Conservation (phyloP, 2,888 invertebrate species). For the Abrostola triplasia region DNA sequence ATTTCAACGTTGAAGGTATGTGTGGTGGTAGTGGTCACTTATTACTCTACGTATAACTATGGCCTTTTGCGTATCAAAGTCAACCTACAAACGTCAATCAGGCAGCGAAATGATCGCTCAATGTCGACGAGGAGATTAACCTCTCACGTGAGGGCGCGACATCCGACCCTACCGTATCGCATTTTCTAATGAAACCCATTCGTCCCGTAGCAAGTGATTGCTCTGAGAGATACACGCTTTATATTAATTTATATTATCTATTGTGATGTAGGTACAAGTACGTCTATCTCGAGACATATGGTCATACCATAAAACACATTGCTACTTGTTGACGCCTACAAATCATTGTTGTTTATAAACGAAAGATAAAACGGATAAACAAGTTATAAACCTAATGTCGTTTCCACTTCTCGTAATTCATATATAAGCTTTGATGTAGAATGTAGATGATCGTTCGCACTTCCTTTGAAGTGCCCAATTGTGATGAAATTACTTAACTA, state of each 20-base stretch:
- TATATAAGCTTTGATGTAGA: constrained; percentile 65
- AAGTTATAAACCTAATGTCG: constrained; percentile 60
- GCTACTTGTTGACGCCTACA: constrained; percentile 49
- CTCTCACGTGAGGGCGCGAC: constrained; percentile 63
- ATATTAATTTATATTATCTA: constrained; percentile 15
- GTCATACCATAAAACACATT: constrained; percentile 43
- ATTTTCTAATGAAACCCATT: constrained; percentile 55
- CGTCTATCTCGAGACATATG: constrained; percentile 19
- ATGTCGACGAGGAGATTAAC: constrained; percentile 72
- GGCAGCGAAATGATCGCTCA: constrained; percentile 65
- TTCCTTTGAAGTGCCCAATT: constrained; percentile 55
- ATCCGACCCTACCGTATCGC: constrained; percentile 58
- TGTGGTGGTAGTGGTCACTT: constrained; percentile 2
- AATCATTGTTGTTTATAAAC: constrained; percentile 61
- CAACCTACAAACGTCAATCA: constrained; percentile 71
- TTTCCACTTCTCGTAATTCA: constrained; percentile 62
- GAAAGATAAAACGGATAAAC: constrained; percentile 59
- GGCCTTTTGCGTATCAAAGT: constrained; percentile 57
- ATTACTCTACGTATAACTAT: constrained; percentile 36
- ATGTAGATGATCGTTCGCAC: constrained; percentile 55
- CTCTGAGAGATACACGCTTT: constrained; percentile 17
- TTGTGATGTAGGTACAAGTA: constrained; percentile 12
- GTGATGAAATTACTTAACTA: constrained; percentile 36
- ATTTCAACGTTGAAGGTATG: constrained; percentile 12
- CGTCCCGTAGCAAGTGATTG: constrained; percentile 28